Evolutionary conservation across 2,113 vertebrate species (phyloP), one percentile per base, ranked within the genome.

Genomic region (Carassius auratus): DNA sequence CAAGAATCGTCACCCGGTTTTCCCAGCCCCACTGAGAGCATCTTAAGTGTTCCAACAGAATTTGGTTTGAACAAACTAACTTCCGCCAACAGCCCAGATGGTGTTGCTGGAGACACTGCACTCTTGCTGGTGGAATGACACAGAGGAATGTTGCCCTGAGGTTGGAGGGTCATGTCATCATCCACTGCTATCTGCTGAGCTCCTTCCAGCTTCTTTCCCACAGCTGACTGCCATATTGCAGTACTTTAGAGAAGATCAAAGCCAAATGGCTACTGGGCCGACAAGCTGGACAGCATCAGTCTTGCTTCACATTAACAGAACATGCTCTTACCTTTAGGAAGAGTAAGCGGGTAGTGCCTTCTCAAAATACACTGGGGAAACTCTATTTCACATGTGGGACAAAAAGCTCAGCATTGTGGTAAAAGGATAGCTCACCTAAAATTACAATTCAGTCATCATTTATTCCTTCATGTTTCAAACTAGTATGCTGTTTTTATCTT

Each of bases 171-270:
- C 89, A 89, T 42, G 42, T 87, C 86, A 90, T 80, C 86, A 85
- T 89, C 90, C 91, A 90, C 91, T 92, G 88, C 90, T 93, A 93
- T 94, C 93, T 91, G 10, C 84, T 82, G 85, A 80, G 86, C 88
- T 87, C 78, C 80, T 86, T 86, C 86, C 52, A 78, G 78, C 83
- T 78, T 30, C 87, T 90, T 86, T 91, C 93, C 91, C 91, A 92
- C 88, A 89, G 86, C 87, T 86, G 87, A 91, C 38, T 76, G 66
- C 87, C 87, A 89, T 87, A 91, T 75, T 87, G 87, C 87, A 85
- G 80, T 6, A 79, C 86, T 17, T 42, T 26, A 38, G 71, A 59
- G 5, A 21, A 89, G 89, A 93, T 94, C 90, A 93, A 93, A 93
- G 90, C 48, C 83, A 38, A 59, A 74, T 62, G 83, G 73, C 81